Percentiles rank a stretch among this genome's conserved stretches.
Evolutionary conservation across 2,888 invertebrate species (phyloP).

Genomic region (Poecilobothrus nobilitatus): DNA sequence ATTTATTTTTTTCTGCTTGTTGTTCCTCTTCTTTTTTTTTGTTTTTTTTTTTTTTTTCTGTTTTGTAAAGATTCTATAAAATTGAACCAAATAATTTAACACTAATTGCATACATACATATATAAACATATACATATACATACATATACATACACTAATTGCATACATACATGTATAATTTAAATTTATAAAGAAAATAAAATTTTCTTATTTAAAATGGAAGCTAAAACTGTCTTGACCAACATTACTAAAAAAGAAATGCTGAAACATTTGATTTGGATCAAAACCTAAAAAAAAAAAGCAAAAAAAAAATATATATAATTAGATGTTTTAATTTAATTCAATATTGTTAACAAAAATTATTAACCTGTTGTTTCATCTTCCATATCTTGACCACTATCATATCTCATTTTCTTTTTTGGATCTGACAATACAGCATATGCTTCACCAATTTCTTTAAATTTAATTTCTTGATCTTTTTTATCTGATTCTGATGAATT

Average conservation of each 20-base stretch:
- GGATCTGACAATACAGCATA: constrained; percentile 86
- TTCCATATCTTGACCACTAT: constrained; percentile 83
- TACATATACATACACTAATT: too few relatives aligned
- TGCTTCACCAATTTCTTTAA: constrained; percentile 95
- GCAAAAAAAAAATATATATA: constrained; percentile 24
- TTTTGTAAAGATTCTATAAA: constrained; percentile 2
- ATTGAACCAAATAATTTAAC: constrained; percentile 8
- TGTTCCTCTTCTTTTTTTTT: too few relatives aligned
- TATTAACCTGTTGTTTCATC: constrained; percentile 47
- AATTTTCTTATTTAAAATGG: constrained; percentile 32
- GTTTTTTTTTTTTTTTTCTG: not conserved
- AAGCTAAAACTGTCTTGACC: constrained; percentile 44
- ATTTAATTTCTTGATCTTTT: constrained; percentile 85
- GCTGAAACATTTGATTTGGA: constrained; percentile 75
- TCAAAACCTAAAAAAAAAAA: constrained; percentile 59
- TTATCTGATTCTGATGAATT: constrained; percentile 75
- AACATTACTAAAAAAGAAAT: constrained; percentile 61
- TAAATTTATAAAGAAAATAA: not conserved
- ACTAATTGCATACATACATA: not conserved
- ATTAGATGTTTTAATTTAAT: not conserved
- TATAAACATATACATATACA: constrained; percentile 7
- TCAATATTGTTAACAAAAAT: not conserved
- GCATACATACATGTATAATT: not conserved
- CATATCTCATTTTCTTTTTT: constrained; percentile 81
- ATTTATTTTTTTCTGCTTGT: not conserved